Conservation (phyloP, 2,797 vertebrate genomes). For the Enteromius unitaeniatus region DNA sequence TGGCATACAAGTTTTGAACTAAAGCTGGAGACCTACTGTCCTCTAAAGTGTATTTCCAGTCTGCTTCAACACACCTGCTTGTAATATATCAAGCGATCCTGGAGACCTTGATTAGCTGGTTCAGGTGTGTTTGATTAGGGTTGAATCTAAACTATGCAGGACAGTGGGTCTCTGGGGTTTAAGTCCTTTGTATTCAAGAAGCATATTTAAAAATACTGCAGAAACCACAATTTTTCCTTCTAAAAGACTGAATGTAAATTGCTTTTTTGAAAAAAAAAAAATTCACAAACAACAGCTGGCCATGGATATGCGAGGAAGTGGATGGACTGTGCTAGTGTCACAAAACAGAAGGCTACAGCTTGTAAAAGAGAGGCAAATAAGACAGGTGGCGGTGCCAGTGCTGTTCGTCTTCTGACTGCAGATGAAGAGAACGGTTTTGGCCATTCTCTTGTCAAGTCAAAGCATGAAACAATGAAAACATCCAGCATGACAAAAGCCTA, state of each 20-base stretch:
- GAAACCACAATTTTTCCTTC: background rate
- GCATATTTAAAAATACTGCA: background rate
- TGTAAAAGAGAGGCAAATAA: slow-evolving; percentile 6
- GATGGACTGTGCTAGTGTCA: slow-evolving; percentile 15
- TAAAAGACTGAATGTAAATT: background rate
- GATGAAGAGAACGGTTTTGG: slow-evolving; percentile 21
- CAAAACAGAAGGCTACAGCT: slow-evolving; percentile 16
- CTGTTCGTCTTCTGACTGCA: slow-evolving; percentile 20
- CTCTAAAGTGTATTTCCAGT: background rate
- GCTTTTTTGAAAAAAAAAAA: background rate
- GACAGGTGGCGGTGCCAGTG: slow-evolving; percentile 7
- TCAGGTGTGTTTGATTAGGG: background rate
- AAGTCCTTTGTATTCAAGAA: background rate
- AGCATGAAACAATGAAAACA: background rate
- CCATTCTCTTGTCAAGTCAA: background rate
- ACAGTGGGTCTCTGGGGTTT: background rate
- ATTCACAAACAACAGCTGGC: background rate
- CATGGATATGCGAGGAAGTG: background rate
- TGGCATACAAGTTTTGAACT: background rate
- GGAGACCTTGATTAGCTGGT: background rate
- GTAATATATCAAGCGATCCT: background rate
- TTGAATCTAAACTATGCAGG: background rate
- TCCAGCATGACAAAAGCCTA: background rate
- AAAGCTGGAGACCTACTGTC: background rate
- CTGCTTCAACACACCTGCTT: slow-evolving; percentile 4